These are phyloP conservation scores for Holacanthella duospinosa DNA, from an alignment of 2,888 invertebrate species.

Conservation along the genomic window DNA sequence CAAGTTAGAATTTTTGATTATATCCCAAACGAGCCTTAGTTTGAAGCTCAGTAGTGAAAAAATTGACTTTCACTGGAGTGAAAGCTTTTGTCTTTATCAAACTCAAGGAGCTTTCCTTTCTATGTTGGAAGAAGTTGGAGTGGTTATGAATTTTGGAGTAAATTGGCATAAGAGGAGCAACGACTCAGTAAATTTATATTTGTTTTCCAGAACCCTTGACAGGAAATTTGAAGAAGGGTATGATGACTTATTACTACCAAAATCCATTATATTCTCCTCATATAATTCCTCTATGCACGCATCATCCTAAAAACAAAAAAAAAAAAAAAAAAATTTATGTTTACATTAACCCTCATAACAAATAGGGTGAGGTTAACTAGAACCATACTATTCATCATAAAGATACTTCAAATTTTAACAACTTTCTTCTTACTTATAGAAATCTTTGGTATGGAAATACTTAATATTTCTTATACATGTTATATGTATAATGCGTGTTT, in stretches of 20 bases:
- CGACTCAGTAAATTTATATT: neutral
- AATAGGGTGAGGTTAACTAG: neutral
- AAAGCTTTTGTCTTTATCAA: neutral
- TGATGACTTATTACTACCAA: neutral
- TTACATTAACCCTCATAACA: neutral
- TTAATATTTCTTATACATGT: neutral
- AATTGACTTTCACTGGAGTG: neutral
- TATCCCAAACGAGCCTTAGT: neutral
- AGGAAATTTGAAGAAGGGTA: neutral
- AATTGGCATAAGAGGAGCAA: slow-evolving; percentile 2
- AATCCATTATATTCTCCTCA: neutral
- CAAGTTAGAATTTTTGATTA: neutral
- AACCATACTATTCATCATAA: no score
- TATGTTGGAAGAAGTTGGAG: neutral
- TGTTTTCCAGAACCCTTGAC: neutral
- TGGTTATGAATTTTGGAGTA: neutral
- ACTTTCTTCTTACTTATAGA: neutral
- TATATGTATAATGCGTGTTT: neutral
- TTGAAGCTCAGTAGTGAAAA: neutral
- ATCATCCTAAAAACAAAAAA: neutral
- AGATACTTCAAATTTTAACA: neutral
- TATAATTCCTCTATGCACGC: neutral
- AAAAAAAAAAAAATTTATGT: neutral
- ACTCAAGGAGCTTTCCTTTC: neutral
- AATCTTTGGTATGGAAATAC: neutral